phyloP scores from a whole-genome alignment of 2,888 invertebrate genomes.

The Mechanitis messenoides region DNA sequence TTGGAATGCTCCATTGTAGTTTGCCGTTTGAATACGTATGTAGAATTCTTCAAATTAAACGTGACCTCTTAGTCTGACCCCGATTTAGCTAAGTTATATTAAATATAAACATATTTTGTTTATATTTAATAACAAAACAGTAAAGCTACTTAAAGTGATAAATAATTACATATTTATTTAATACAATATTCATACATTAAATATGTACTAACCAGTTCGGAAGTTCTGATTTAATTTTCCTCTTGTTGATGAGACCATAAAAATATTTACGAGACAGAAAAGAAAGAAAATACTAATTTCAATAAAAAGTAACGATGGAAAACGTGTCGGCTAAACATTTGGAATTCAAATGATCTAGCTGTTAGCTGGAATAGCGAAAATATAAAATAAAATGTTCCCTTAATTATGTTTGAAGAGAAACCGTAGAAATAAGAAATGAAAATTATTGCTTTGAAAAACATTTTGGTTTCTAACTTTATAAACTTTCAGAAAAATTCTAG shows the following conservation, averaged over 20 bases:
- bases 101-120: too few relatives aligned
- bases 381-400: constrained; percentile 25
- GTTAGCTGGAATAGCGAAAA: constrained; percentile 22
- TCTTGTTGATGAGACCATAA: constrained; percentile 13
- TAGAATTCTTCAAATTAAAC: too few relatives aligned
- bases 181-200: background rate
- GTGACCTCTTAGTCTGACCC: too few relatives aligned
- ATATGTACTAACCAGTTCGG: constrained; percentile 9
- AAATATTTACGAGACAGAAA: constrained; percentile 17
- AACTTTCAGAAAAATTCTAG: background rate
- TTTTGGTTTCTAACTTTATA: background rate
- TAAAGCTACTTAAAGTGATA: too few relatives aligned
- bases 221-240: constrained; percentile 12
- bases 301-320: constrained; percentile 27
- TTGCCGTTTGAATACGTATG: too few relatives aligned
- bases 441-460: background rate
- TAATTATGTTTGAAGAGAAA: constrained; percentile 17
- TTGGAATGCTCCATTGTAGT: too few relatives aligned
- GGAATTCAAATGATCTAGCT: constrained; percentile 27
- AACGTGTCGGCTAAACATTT: constrained; percentile 26
- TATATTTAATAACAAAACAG: too few relatives aligned
- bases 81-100: too few relatives aligned
- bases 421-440: constrained; percentile 1
- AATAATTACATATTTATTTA: too few relatives aligned
- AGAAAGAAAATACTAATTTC: constrained; percentile 25